A percentile compares a stretch with the other conserved stretches of the same genome.
These are phyloP conservation scores for Podarcis cretensis DNA, from an alignment of 2,113 vertebrate genomes.

Conservation along the genomic window DNA sequence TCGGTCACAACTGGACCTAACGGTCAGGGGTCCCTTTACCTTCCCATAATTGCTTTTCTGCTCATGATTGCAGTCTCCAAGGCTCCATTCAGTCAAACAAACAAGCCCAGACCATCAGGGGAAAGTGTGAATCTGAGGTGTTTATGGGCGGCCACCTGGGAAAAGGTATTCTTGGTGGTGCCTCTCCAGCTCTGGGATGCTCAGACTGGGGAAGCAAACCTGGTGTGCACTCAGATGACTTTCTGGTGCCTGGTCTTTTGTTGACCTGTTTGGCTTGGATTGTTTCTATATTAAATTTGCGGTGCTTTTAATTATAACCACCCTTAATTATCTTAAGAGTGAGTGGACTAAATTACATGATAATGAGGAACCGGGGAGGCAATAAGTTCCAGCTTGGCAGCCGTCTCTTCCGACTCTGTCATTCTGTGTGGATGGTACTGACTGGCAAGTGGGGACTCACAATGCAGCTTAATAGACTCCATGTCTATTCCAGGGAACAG, in stretches of 20 bases:
- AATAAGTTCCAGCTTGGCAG: too few relatives aligned
- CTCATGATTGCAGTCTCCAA: background rate
- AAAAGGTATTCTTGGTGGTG: background rate
- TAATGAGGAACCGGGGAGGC: too few relatives aligned
- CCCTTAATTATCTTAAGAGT: background rate
- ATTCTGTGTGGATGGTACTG: too few relatives aligned
- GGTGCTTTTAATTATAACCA: background rate
- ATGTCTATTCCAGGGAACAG: too few relatives aligned
- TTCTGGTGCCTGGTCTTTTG: background rate
- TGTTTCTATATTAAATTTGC: background rate
- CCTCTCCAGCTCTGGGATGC: background rate
- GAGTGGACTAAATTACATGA: too few relatives aligned
- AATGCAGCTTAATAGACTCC: too few relatives aligned
- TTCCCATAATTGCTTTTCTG: background rate
- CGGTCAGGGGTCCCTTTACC: too few relatives aligned
- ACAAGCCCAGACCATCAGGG: background rate
- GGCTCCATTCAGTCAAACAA: background rate
- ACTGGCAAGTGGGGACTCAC: too few relatives aligned
- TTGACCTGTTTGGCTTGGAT: background rate
- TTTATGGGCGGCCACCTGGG: background rate
- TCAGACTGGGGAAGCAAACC: too few relatives aligned
- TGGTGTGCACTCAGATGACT: background rate
- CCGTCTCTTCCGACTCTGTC: too few relatives aligned
- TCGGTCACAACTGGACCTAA: too few relatives aligned
- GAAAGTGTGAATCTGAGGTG: background rate